Evolutionary conservation across 64 coral and sea anemone species (phyloP), one percentile per base, ranked within the genome.

Genomic region (Montipora cactus): DNA sequence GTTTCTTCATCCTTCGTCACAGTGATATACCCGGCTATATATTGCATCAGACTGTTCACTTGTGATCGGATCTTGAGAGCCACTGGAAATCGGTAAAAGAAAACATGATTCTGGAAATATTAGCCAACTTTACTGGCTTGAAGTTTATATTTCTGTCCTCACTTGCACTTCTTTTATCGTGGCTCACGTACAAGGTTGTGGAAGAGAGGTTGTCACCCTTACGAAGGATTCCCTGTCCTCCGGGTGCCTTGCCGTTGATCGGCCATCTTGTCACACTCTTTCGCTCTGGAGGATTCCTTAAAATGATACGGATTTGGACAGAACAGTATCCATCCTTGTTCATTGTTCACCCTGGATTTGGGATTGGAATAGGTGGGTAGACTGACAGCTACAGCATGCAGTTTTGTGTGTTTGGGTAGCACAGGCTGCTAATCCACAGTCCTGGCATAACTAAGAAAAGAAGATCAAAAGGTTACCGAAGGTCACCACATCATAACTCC

Each of bases 161-260:
- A 48, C 14, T 83, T n/a, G 28, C 15, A 44, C 23, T 49, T 0
- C 7, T 74, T 8, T 55, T 84, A 4, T 5, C 72, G 0, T 93
- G 91, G 91, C 45, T 93, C 7, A 44, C 57, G 8, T 93, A 87
- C 55, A 87, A 93, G 57, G 13, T 79, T 25, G 73, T 93, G 12
- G 81, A 93, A 79, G 91, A 93, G 21, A 78, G 58, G 23, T 20
- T 86, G 83, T 93, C 91, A 18, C 91, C 91, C 4, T 64, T 93
- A 22, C 57, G 47, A 10, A 93, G 70, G 84, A 93, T 93, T 57
- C 92, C 92, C 6, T 59, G 22, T 25, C 92, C 91, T 8, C 82
- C 83, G 51, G 84, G 92, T 4, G 51, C 19, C 37, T 64, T 87
- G 11, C 92, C 92, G 45, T 72, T 93, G 45, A 52, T 93, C 37